phyloP scores from a whole-genome alignment of 2,797 vertebrate species.

The Delichon dasypus region DNA sequence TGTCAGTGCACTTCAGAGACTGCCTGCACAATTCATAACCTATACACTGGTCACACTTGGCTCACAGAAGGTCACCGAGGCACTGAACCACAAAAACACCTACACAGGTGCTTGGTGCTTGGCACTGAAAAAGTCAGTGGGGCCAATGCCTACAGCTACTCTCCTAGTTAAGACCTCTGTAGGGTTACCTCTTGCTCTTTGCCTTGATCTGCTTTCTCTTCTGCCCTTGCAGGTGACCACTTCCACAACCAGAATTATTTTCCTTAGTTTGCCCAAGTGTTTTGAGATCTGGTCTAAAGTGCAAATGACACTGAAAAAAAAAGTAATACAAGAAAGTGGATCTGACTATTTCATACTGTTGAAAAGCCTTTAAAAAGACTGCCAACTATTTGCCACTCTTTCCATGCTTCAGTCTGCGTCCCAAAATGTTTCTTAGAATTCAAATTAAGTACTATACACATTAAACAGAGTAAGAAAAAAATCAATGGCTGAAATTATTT shows the following conservation, averaged over 20 bases:
- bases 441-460: neutral
- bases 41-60: rapidly evolving
- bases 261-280: neutral
- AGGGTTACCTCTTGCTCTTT: neutral
- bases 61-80: neutral
- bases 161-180: neutral
- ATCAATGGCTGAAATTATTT: neutral
- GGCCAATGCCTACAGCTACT: neutral
- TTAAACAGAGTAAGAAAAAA: neutral
- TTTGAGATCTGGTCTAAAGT: neutral
- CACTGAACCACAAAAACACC: neutral
- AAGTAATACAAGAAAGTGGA: neutral
- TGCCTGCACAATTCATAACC: neutral
- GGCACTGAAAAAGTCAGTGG: neutral
- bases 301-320: neutral
- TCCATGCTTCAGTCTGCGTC: neutral
- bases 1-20: neutral
- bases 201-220: neutral
- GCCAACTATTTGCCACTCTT: neutral
- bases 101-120: neutral
- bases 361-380: neutral
- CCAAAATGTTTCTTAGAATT: neutral
- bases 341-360: neutral
- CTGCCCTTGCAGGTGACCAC: neutral
- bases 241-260: neutral